Percentiles rank a stretch among this genome's conserved stretches.
These are phyloP conservation scores for Martes martes DNA, from an alignment of 2,113 vertebrate genomes.

Conservation along the genomic window DNA sequence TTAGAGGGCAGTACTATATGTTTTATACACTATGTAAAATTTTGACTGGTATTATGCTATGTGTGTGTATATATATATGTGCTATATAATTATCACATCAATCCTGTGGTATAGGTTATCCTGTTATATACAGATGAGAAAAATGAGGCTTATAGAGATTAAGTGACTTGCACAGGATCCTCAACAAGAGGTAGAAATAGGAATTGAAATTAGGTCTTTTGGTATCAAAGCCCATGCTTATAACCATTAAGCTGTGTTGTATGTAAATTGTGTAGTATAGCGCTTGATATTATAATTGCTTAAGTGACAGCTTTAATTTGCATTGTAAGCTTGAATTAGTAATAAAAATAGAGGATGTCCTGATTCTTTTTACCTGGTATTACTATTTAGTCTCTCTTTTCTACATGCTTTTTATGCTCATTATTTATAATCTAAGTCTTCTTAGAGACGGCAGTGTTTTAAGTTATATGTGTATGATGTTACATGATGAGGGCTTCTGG, in stretches of 20 bases:
- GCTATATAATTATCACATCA: neutral
- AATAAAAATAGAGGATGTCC: neutral
- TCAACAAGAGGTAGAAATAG: neutral
- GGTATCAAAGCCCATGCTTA: neutral
- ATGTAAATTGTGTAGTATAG: neutral
- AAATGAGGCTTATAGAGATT: neutral
- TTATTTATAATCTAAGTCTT: constrained; percentile 22
- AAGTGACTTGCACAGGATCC: neutral
- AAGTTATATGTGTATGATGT: neutral
- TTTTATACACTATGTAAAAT: neutral
- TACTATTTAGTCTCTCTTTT: neutral
- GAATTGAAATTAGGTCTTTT: constrained; percentile 12
- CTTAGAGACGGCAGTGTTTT: neutral
- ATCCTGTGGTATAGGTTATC: neutral
- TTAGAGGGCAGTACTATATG: neutral
- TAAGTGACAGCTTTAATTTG: constrained; percentile 34
- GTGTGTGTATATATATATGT: neutral
- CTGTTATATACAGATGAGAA: neutral
- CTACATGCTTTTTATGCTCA: neutral
- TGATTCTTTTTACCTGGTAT: neutral
- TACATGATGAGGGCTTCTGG: neutral
- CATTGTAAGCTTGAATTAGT: constrained; percentile 27
- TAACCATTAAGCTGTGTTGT: neutral
- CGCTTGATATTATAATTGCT: neutral
- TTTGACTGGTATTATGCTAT: neutral